A percentile compares a stretch with the other conserved stretches of the same genome.
Evolutionary conservation across 1,140 invertebrate genomes (phyloP).

Genomic region (Bombus turneri): DNA sequence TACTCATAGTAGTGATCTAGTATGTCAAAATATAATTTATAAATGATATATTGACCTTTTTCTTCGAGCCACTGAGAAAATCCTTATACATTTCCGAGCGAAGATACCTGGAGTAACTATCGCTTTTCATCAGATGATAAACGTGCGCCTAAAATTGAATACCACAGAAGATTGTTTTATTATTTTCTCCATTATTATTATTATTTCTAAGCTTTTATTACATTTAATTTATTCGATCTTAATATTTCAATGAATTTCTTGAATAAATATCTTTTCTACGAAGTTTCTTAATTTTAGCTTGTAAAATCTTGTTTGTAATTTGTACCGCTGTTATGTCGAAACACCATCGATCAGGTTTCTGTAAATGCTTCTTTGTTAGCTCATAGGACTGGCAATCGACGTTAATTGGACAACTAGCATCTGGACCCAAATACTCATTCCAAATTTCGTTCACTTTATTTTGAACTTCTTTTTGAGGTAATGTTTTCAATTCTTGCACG

Average conservation of each 20-base stretch:
- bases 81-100: conserved; percentile 99
- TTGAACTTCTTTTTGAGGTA: conserved; percentile 93
- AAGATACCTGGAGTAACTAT: conserved; percentile 98
- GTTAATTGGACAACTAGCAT: conserved; percentile 98
- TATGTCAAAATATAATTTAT: conserved; percentile 10
- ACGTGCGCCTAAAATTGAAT: conserved; percentile 93
- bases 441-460: conserved; percentile 95
- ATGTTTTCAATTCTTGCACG: conserved; percentile 94
- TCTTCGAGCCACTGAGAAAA: conserved; percentile 96
- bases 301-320: conserved; percentile 48
- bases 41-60: conserved; percentile 88
- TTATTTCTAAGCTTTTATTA: conserved; percentile 11
- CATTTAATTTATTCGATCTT: background rate
- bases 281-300: conserved; percentile 3
- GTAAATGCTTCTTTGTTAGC: conserved; percentile 90
- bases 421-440: conserved; percentile 96
- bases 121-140: conserved; percentile 99
- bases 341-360: conserved; percentile 94
- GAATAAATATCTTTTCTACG: background rate
- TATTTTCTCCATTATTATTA: background rate
- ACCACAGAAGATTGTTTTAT: conserved; percentile 38
- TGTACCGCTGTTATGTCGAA: conserved; percentile 98
- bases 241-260: background rate
- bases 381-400: conserved; percentile 96
- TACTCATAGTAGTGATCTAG: background rate